Percentiles rank a stretch among this genome's conserved stretches.
Evolutionary conservation across 2,113 vertebrate genomes (phyloP).

Genomic region (Phylloscopus trochilus): DNA sequence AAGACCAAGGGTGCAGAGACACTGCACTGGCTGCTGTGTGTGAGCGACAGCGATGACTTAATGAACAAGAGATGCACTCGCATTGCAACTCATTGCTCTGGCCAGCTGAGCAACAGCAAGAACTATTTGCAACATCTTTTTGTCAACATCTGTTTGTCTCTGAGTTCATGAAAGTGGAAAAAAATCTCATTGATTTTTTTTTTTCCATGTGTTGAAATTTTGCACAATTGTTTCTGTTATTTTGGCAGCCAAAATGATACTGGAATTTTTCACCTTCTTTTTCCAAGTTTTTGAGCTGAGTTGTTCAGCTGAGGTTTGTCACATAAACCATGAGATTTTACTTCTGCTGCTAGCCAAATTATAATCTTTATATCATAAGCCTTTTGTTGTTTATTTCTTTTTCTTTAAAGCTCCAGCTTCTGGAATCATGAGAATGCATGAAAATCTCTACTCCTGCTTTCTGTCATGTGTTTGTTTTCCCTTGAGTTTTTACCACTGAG

Average conservation of each 20-base stretch:
- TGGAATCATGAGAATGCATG: conserved; percentile 24
- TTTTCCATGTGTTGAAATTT: neutral
- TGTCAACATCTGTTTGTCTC: conserved; percentile 61
- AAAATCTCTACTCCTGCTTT: neutral
- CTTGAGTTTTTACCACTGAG: neutral
- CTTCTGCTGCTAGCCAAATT: conserved; percentile 43
- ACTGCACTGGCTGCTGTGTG: neutral
- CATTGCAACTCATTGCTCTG: neutral
- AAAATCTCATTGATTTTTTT: conserved; percentile 8
- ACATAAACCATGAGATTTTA: conserved; percentile 47
- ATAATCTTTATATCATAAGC: conserved; percentile 13
- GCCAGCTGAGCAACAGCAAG: neutral
- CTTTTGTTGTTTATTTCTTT: conserved; percentile 19
- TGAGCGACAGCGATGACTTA: neutral
- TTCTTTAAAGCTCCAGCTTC: conserved; percentile 33
- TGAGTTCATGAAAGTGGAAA: conserved; percentile 22
- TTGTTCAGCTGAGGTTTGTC: conserved; percentile 42
- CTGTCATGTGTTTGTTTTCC: conserved; percentile 21
- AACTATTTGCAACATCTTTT: conserved; percentile 17
- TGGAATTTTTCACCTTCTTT: conserved; percentile 52
- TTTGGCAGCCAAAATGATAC: conserved; percentile 41
- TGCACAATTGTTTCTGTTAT: conserved; percentile 16
- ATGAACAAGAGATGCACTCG: neutral
- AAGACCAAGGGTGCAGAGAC: neutral
- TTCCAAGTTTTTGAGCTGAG: conserved; percentile 36